phyloP scores from a whole-genome alignment of 1,140 invertebrate genomes.

The Anthonomus grandis region DNA sequence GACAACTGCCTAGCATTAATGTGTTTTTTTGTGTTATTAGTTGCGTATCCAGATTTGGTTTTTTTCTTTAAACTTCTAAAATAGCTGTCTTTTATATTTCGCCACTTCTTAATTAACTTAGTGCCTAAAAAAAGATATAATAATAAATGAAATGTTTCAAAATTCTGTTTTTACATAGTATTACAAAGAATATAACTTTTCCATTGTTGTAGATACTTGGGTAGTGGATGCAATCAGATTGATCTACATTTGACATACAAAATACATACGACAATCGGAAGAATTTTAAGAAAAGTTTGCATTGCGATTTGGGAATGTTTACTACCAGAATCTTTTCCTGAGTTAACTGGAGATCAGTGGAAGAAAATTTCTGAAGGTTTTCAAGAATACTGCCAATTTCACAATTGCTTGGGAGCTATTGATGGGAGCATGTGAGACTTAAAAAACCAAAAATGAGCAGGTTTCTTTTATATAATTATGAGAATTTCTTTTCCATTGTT shows the following conservation, averaged over 20 bases:
- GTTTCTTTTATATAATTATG: not conserved
- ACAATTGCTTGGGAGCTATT: too few species aligned
- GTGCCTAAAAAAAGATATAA: too few species aligned
- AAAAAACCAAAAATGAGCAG: slow-evolving; percentile 11
- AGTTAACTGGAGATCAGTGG: slow-evolving; percentile 3
- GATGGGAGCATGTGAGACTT: too few species aligned
- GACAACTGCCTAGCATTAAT: not conserved
- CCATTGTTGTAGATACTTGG: slow-evolving; percentile 3
- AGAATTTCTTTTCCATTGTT: slow-evolving; percentile 2
- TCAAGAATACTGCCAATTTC: not conserved
- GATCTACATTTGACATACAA: slow-evolving; percentile 9
- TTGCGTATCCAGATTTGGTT: too few species aligned
- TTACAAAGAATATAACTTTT: slow-evolving; percentile 1
- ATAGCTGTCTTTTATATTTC: too few species aligned
- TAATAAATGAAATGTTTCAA: not conserved
- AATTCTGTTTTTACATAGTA: not conserved
- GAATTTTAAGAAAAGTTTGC: slow-evolving; percentile 15
- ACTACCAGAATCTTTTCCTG: not conserved
- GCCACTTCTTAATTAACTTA: too few species aligned
- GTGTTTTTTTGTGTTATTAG: too few species aligned
- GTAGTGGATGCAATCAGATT: slow-evolving; percentile 7
- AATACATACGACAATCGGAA: slow-evolving; percentile 12
- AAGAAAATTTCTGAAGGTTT: slow-evolving; percentile 8
- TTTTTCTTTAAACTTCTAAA: too few species aligned
- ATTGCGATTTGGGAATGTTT: slow-evolving; percentile 7